These are phyloP conservation scores for Thera britannica DNA, from an alignment of 2,888 invertebrate species.

Conservation along the genomic window DNA sequence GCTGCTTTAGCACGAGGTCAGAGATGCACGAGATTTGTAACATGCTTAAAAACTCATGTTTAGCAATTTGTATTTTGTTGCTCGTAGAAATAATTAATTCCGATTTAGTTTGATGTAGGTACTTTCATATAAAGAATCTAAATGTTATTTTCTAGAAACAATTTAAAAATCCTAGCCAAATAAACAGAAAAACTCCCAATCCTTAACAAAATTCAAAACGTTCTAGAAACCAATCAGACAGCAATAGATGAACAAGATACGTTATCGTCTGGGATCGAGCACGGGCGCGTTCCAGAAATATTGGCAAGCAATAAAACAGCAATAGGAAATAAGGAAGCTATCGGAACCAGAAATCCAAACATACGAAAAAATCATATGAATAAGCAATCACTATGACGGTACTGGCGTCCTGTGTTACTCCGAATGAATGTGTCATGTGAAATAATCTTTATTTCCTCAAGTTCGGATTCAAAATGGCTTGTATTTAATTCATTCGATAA, in stretches of 20 bases:
- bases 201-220: constrained; percentile 28
- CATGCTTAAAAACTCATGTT: no score
- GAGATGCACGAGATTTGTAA: no score
- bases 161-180: neutral
- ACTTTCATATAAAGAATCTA: no score
- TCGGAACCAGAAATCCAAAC: constrained; percentile 56
- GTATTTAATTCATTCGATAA: neutral
- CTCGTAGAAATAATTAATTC: no score
- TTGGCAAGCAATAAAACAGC: constrained; percentile 78
- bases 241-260: constrained; percentile 65
- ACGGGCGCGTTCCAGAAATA: constrained; percentile 65
- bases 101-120: no score
- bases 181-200: neutral
- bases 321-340: constrained; percentile 74
- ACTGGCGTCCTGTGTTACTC: constrained; percentile 22
- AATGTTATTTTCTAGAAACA: neutral
- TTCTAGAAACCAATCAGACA: constrained; percentile 67
- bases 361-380: constrained; percentile 49
- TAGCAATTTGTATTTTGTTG: no score
- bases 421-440: neutral
- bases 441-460: constrained; percentile 5
- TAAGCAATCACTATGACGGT: constrained; percentile 28
- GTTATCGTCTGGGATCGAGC: constrained; percentile 58
- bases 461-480: constrained; percentile 2
- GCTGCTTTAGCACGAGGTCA: no score